Base-by-base conservation (phyloP, 1,140 invertebrate species). In the Drosophila ananassae region DNA sequence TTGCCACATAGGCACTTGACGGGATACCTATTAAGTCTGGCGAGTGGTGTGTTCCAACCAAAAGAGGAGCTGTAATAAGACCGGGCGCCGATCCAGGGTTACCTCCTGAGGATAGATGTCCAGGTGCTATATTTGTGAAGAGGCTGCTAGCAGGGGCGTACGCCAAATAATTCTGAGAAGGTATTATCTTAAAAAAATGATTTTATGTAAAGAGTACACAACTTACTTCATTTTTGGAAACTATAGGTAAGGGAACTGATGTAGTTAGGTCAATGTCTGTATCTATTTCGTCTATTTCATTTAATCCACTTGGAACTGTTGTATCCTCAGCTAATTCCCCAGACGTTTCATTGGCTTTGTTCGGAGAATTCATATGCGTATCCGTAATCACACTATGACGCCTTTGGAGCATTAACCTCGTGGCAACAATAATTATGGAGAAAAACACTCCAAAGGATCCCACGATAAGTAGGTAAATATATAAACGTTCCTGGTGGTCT, bases 401-500 rank as follows among this genome's bases (percentile, higher is more conserved):
- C 22, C 94, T 93, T 78, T 95, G 93, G 77, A 94, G 89, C 58
- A 95, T 89, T 2, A 96, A 92, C 46, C 94, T 93, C 1, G 93
- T 93, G 39, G 95, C 94, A 9, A 97, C 93, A 58, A 96, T 92
- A 2, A 94, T 91, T 60, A 97, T 92, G 53, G 96, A 94, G 12
- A 95, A 90, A n/a, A 97, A 85, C 24, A 97, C 92, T 22, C 95
- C 96, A 8, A 92, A 93, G 37, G 94, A 93, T 12, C 96, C 92
- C 54, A 95, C 95, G 52, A 97, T 92, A 34, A 95, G 94, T 74
- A 97, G 92, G 93, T 96, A 97, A 54, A 97, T 92, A 89, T 96
- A 95, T 69, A 96, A 94, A 60, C 95, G 96, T 83, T 97, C 96
- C 79, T 95, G 94, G 91, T 97, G 96, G 81, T 94, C 96, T 97